Conservation (phyloP, 2,113 vertebrate genomes). For the Paraplagusia blochii region DNA sequence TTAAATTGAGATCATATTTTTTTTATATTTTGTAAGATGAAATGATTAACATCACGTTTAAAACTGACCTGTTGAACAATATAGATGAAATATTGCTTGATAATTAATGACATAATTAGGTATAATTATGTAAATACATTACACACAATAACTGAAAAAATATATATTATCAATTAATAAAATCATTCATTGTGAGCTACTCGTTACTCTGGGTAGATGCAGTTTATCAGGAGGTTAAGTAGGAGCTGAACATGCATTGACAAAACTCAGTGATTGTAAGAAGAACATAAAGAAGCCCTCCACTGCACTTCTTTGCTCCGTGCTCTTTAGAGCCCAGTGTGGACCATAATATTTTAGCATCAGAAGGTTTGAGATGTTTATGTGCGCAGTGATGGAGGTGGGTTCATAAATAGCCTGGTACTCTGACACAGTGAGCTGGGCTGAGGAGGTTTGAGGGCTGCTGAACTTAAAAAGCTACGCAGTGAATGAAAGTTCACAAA, state of each 20-base stretch:
- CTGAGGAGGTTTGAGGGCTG: constrained; percentile 41
- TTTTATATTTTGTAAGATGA: too few relatives aligned
- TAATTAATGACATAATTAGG: too few relatives aligned
- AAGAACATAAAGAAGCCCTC: constrained; percentile 3
- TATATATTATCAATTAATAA: too few relatives aligned
- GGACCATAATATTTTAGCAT: constrained; percentile 26
- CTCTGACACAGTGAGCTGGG: constrained; percentile 32
- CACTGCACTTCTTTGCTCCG: constrained; percentile 7
- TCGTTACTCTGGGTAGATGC: too few relatives aligned
- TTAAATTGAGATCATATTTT: too few relatives aligned
- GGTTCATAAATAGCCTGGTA: constrained; percentile 43
- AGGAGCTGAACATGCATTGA: constrained; percentile 1
- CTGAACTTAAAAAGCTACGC: constrained; percentile 52
- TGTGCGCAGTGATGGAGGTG: constrained; percentile 27
- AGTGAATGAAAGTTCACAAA: constrained; percentile 64
- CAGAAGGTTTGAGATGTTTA: constrained; percentile 31
- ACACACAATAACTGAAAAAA: too few relatives aligned
- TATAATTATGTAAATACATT: too few relatives aligned
- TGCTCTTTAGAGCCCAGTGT: constrained; percentile 14
- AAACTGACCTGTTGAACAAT: too few relatives aligned
- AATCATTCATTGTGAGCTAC: too few relatives aligned
- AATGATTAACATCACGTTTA: too few relatives aligned
- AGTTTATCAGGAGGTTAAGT: too few relatives aligned
- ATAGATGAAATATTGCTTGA: too few relatives aligned
- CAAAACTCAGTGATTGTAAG: constrained; percentile 13